phyloP scores from a whole-genome alignment of 2,797 vertebrate genomes.

The Coluber constrictor region DNA sequence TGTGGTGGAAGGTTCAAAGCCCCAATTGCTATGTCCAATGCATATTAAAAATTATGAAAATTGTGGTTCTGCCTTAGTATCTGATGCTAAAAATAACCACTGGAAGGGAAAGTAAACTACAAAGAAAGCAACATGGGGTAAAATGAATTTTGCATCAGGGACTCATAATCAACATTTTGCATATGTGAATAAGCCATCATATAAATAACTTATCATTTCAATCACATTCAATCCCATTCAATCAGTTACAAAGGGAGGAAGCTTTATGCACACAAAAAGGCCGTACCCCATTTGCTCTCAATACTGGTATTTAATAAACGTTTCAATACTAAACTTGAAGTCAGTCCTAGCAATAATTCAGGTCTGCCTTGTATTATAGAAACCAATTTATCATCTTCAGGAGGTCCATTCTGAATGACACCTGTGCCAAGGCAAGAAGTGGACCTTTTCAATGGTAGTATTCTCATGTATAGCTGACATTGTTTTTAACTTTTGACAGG shows the following conservation, averaged over 20 bases:
- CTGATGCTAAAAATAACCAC: background rate
- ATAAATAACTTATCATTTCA: background rate
- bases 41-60: background rate
- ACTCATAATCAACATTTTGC: background rate
- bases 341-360: background rate
- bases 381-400: background rate
- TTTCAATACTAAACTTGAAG: background rate
- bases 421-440: background rate
- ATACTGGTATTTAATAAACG: background rate
- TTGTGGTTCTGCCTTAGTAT: background rate
- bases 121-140: background rate
- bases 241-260: background rate
- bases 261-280: background rate
- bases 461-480: background rate
- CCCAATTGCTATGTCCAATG: background rate
- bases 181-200: background rate
- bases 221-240: no score
- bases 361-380: background rate
- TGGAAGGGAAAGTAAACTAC: background rate
- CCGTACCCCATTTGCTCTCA: no score
- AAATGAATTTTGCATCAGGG: background rate
- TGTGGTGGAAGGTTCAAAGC: background rate
- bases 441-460: background rate
- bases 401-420: background rate
- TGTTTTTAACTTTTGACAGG: background rate